Evolutionary conservation across 1,140 invertebrate species (phyloP), one percentile per base, ranked within the genome.

Genomic region (Pogonognathellus flavescens): DNA sequence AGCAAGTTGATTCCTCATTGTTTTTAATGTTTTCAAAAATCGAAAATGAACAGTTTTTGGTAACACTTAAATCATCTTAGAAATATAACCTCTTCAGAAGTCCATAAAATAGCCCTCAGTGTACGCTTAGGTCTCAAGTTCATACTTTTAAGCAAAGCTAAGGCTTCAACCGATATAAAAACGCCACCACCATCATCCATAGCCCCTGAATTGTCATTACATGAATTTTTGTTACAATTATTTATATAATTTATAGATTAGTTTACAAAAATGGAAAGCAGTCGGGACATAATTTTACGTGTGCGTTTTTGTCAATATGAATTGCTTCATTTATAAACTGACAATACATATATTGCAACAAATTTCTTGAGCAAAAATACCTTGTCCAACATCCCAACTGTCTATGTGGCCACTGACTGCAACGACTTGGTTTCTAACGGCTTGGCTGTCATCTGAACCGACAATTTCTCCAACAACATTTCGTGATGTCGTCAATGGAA

Each of bases 151-250:
- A 97, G 89, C 49, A 96, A 90, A 8, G 93, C 92, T 8, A 96
- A 91, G 55, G 94, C 93, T 83, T 93, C 93, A 94, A 95, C 96
- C 5, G 95, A 95, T 81, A 96, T 94, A 87, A 97, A 95, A 55
- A 94, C 92, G 62, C 96, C 96, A 88, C 94, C 95, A 72, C 95
- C 96, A 90, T 97, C 96, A 90, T 97, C 96, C 94, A 97, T 95
- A 0, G 95, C 96, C 14, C 96, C 96, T 89, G 94, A 92, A 41
- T 41, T 6, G 31, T 41, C 6, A n/a, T 20, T 83, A 86, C 22
- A 76, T 9, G 5, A 86, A 83, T 49, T 7, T 50, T n/a, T 55
- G 2, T n/a, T 18, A 81, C 13, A n/a, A 11, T 4, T 1, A 5
- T 62, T 18, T 22, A 18, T 57, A 60, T 60, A 60, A 57, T 16